These are phyloP conservation scores for Scalopus aquaticus DNA, from an alignment of 2,113 vertebrate species.

Conservation along the genomic window DNA sequence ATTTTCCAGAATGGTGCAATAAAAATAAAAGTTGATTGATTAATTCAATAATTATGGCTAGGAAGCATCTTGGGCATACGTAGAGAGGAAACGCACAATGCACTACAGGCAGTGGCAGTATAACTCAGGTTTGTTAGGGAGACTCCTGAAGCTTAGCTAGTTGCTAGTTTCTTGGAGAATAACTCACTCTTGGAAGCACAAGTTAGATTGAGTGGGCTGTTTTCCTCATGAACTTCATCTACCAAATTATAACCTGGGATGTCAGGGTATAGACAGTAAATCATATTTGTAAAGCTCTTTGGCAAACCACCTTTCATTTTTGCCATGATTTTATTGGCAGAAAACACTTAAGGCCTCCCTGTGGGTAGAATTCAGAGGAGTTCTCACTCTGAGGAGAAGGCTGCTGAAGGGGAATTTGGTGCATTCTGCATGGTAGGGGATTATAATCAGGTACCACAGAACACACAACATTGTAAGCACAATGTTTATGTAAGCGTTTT, in stretches of 20 bases:
- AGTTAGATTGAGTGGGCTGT: background rate
- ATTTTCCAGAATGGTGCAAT: conserved; percentile 84
- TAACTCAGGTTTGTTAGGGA: background rate
- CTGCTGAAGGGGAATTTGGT: background rate
- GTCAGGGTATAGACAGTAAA: background rate
- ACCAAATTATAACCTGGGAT: background rate
- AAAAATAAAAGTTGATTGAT: conserved; percentile 86
- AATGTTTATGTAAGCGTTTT: background rate
- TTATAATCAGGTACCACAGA: background rate
- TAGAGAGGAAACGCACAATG: conserved; percentile 71
- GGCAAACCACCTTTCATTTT: background rate
- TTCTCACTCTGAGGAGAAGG: background rate
- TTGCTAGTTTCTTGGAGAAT: background rate
- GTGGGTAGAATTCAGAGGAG: background rate
- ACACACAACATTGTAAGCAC: background rate
- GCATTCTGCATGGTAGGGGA: background rate
- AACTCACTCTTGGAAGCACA: background rate
- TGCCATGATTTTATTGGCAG: background rate
- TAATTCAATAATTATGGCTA: conserved; percentile 77
- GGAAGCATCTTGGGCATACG: conserved; percentile 72
- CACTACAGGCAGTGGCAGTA: conserved; percentile 45
- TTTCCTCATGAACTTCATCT: conserved; percentile 17
- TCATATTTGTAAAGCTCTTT: conserved; percentile 6
- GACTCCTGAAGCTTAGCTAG: background rate
- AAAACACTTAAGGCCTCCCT: background rate